Evolutionary conservation across 2,888 invertebrate species (phyloP).

Genomic region (Torymus auratus): DNA sequence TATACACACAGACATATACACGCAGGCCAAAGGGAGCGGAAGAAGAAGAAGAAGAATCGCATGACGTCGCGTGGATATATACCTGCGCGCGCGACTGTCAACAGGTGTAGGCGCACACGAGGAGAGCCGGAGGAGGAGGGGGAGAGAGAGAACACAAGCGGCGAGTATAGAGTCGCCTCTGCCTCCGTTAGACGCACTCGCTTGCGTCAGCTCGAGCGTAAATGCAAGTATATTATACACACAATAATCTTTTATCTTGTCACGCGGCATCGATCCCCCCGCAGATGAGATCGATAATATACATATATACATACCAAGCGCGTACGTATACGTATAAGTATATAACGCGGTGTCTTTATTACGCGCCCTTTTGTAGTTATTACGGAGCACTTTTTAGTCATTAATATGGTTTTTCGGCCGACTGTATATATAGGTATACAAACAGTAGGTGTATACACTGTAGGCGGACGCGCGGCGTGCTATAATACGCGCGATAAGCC

Average conservation of each 20-base stretch:
- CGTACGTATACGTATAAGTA: conserved; percentile 1
- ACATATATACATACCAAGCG: neutral
- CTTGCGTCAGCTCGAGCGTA: conserved; percentile 62
- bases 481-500: too few relatives aligned
- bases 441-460: too few relatives aligned
- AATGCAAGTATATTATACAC: conserved; percentile 59
- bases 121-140: neutral
- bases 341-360: neutral
- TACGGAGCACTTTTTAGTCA: too few relatives aligned
- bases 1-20: neutral
- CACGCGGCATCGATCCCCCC: conserved; percentile 51
- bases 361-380: too few relatives aligned
- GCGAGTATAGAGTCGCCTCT: neutral
- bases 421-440: too few relatives aligned
- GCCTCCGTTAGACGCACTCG: neutral
- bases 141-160: neutral
- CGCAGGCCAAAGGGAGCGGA: neutral
- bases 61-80: conserved; percentile 55
- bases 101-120: conserved; percentile 64
- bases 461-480: too few relatives aligned
- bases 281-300: conserved; percentile 54
- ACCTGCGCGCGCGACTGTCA: conserved; percentile 60
- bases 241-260: conserved; percentile 52
- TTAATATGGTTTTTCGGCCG: too few relatives aligned
- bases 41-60: conserved; percentile 32